Percentiles rank a stretch among this genome's conserved stretches.
Conservation (phyloP, 1,140 invertebrate species). For the Acromyrmex charruanus region DNA sequence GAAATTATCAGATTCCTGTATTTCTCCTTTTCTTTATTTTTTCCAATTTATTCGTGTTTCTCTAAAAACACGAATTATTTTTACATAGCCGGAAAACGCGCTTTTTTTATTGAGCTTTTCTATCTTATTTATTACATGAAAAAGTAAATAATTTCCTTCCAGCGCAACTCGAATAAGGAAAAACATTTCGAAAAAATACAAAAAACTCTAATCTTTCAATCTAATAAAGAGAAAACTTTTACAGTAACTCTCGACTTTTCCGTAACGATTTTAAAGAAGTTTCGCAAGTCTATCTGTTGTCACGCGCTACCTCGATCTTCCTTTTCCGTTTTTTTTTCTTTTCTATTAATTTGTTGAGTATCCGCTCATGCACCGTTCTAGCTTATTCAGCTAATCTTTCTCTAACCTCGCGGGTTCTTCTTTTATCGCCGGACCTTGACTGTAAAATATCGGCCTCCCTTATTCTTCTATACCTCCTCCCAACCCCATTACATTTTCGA, state of each 20-base stretch:
- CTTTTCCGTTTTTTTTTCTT: not conserved
- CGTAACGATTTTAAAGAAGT: constrained; percentile 42
- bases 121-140: not conserved
- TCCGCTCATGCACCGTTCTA: constrained; percentile 3
- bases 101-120: not conserved
- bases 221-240: not conserved
- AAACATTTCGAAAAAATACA: not conserved
- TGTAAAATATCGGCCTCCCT: constrained; percentile 46
- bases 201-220: not conserved
- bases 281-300: not conserved
- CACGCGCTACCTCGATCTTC: not conserved
- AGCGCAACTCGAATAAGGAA: not conserved
- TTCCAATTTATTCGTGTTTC: not conserved
- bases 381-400: not conserved
- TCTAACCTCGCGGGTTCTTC: constrained; percentile 3
- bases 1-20: not conserved
- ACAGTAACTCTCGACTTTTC: not conserved
- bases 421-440: constrained; percentile 41
- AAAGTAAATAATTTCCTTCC: constrained; percentile 15
- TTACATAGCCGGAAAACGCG: not conserved
- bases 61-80: not conserved
- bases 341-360: not conserved
- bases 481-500: constrained; percentile 30
- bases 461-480: constrained; percentile 25
- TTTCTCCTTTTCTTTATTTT: not conserved